A percentile compares a stretch with the other conserved stretches of the same genome.
These are phyloP conservation scores for Diabrotica balteata DNA, from an alignment of 2,888 invertebrate genomes.

Conservation along the genomic window DNA sequence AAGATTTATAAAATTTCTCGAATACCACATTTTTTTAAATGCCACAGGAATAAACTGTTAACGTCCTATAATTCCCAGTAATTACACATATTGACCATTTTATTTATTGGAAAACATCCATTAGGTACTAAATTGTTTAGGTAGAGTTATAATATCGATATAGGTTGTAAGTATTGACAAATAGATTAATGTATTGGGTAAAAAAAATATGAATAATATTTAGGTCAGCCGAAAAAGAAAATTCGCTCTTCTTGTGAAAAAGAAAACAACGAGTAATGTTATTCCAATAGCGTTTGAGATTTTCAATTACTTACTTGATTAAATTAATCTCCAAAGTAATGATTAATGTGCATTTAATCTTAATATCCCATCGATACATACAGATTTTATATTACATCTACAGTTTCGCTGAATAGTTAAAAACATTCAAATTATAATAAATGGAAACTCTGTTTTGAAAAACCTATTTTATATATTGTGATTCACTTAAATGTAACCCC, in stretches of 20 bases:
- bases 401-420: too few species aligned
- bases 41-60: conserved; percentile 16
- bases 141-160: conserved; percentile 17
- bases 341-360: too few species aligned
- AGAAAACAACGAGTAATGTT: not conserved
- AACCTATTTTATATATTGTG: too few species aligned
- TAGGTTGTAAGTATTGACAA: conserved; percentile 24
- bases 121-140: conserved; percentile 19
- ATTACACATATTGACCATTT: conserved; percentile 27
- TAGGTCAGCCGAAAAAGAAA: not conserved
- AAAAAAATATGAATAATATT: conserved; percentile 8
- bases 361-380: too few species aligned
- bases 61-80: conserved; percentile 19
- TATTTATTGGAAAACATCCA: conserved; percentile 25
- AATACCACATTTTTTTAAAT: conserved; percentile 2
- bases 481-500: too few species aligned
- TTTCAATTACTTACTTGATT: too few species aligned
- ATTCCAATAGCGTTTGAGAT: too few species aligned
- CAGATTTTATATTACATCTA: too few species aligned
- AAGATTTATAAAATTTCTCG: not conserved
- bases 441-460: too few species aligned
- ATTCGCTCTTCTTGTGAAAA: not conserved
- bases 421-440: too few species aligned
- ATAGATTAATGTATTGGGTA: conserved; percentile 8
- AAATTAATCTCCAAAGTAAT: too few species aligned